These are phyloP conservation scores for Sturnus vulgaris DNA, from an alignment of 2,113 vertebrate species.

Conservation along the genomic window DNA sequence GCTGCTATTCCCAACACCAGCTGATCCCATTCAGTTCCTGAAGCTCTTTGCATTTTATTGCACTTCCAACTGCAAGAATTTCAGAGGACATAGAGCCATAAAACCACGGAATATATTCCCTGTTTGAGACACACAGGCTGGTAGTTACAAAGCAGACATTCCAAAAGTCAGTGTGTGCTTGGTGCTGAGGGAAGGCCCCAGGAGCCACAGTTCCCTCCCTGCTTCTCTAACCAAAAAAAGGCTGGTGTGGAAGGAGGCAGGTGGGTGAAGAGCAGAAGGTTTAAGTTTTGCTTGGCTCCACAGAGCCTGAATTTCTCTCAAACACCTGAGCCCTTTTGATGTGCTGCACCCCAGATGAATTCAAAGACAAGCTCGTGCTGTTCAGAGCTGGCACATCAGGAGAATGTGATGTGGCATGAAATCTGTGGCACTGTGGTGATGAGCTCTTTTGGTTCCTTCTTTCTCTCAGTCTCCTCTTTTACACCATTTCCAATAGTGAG, in stretches of 20 bases:
- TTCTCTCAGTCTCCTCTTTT: background rate
- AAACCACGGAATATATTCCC: background rate
- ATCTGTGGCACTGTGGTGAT: background rate
- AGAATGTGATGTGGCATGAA: conserved; percentile 12
- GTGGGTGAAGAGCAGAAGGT: background rate
- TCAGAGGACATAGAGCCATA: background rate
- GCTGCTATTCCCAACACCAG: background rate
- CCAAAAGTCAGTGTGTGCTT: background rate
- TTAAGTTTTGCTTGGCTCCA: background rate
- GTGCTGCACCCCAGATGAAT: conserved; percentile 12
- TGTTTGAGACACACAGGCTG: background rate
- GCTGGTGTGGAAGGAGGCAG: background rate
- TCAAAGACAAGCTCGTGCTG: conserved; percentile 44
- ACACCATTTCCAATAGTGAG: background rate
- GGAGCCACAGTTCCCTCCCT: background rate
- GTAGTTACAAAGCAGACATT: background rate
- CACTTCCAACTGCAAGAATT: background rate
- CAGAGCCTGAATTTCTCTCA: background rate
- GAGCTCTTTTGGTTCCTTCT: background rate
- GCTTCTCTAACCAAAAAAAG: background rate
- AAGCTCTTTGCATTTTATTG: background rate
- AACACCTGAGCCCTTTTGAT: background rate
- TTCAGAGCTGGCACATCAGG: conserved; percentile 30
- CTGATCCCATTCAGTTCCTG: background rate
- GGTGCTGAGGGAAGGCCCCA: background rate